Evolutionary conservation across 2,888 invertebrate species (phyloP).

Genomic region (Kuschelorhynchus macadamiae): DNA sequence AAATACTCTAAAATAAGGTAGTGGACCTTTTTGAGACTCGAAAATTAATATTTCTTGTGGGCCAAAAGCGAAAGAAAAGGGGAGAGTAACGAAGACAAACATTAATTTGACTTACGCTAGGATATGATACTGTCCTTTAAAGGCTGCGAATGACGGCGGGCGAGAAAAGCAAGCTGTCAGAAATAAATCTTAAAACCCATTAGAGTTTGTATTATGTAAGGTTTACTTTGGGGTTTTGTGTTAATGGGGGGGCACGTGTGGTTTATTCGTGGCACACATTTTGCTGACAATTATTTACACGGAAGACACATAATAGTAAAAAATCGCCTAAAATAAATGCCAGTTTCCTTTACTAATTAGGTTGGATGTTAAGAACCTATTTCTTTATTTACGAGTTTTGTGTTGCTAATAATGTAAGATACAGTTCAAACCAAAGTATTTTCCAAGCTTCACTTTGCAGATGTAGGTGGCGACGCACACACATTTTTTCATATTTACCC

Average conservation of each 20-base stretch:
- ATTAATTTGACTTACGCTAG: conserved; percentile 46
- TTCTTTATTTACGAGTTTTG: too few relatives aligned
- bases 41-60: conserved; percentile 40
- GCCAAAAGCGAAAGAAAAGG: conserved; percentile 27
- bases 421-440: too few relatives aligned
- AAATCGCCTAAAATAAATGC: too few relatives aligned
- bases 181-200: conserved; percentile 49
- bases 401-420: too few relatives aligned
- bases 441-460: too few relatives aligned
- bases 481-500: too few relatives aligned
- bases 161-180: conserved; percentile 38
- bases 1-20: too few relatives aligned
- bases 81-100: conserved; percentile 43
- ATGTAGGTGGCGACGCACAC: too few relatives aligned
- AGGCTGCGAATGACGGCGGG: conserved; percentile 40
- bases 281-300: not conserved
- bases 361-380: too few relatives aligned
- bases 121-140: conserved; percentile 46
- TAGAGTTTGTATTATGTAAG: conserved; percentile 40
- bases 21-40: not conserved
- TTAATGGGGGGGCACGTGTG: conserved; percentile 9
- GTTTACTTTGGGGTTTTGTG: conserved; percentile 35
- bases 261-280: not conserved
- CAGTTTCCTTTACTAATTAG: too few relatives aligned
- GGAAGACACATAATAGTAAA: not conserved